Base-by-base conservation (phyloP, 2,113 vertebrate species). In the Phalacrocorax carbo region DNA sequence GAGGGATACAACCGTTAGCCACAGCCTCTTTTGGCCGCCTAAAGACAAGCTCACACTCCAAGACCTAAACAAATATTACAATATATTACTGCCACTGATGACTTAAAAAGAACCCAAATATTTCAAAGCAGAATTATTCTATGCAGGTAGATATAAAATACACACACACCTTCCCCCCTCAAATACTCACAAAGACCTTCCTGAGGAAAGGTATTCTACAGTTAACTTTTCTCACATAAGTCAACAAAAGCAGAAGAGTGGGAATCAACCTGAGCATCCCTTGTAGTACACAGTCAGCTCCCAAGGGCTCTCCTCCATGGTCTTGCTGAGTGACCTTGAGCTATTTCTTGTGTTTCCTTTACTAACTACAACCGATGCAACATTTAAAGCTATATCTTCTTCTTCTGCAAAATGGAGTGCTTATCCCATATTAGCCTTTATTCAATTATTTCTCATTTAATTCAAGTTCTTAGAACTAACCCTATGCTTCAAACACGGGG, bases 371-470 rank as follows among this genome's bases (percentile, higher is more conserved):
- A 92, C 8, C 4, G 2, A 66, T 36, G 11, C n/a, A 90, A 82
- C 44, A 76, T 36, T 86, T 55, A 94, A 83, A 94, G 48, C 38
- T 51, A 11, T 36, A 60, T 40, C 65, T 38, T 77, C 57, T 83
- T 49, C 52, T 83, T 79, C 51, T 65, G 68, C 26, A 82, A 82
- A 90, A 94, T 11, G 27, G 21, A 90, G 38, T 73, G 78, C 48
- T 93, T 91, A 86, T 87, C 73, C 83, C 73, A 38, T 49, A 85
- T 80, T 81, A 88, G 70, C 75, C 46, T 93, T 91, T 96, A 96
- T 86, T 95, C 66, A 86, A 85, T 97, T 93, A 94, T 77, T 88
- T 90, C 64, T 88, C 70, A 64, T 42, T 91, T 95, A 97, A 90
- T 90, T 90, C 78, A 82, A 70, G 49, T 88, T 91, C 76, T 91